A percentile compares a stretch with the other conserved stretches of the same genome.
Evolutionary conservation across 2,888 invertebrate species (phyloP).

Genomic region (Vannuccia rotundouncinata): DNA sequence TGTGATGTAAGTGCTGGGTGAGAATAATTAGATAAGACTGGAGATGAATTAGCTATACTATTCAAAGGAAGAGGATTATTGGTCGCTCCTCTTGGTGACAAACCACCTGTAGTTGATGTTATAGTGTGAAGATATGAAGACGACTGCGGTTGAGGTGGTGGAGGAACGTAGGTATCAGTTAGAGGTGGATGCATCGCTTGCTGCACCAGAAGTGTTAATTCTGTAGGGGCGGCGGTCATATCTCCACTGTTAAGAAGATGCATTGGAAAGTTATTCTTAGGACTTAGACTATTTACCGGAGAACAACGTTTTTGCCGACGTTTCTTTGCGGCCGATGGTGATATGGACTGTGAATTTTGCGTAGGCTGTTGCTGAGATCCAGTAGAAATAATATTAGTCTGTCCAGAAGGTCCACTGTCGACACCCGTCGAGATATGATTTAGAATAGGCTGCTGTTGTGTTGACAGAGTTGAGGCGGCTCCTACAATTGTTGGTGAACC

Average conservation of each 20-base stretch:
- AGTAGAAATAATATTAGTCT: background rate
- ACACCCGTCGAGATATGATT: background rate
- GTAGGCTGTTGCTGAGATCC: background rate
- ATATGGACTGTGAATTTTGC: background rate
- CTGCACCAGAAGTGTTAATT: conserved; percentile 32
- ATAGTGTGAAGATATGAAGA: conserved; percentile 5
- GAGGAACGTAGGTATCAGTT: conserved; percentile 18
- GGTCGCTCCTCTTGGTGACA: background rate
- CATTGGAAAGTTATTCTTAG: background rate
- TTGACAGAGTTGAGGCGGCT: background rate
- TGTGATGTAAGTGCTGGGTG: background rate
- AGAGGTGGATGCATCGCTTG: conserved; percentile 28
- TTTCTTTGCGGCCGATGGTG: background rate
- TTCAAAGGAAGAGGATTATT: background rate
- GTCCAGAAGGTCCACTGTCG: background rate
- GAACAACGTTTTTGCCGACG: background rate
- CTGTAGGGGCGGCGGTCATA: conserved; percentile 33
- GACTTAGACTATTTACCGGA: background rate
- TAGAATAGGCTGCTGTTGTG: background rate
- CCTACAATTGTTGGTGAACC: background rate
- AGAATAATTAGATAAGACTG: background rate
- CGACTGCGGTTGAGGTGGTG: background rate
- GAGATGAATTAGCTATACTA: background rate
- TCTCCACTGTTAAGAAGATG: conserved; percentile 27
- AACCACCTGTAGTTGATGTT: background rate